phyloP scores from a whole-genome alignment of 2,113 vertebrate genomes.

The Actinemys pallida region DNA sequence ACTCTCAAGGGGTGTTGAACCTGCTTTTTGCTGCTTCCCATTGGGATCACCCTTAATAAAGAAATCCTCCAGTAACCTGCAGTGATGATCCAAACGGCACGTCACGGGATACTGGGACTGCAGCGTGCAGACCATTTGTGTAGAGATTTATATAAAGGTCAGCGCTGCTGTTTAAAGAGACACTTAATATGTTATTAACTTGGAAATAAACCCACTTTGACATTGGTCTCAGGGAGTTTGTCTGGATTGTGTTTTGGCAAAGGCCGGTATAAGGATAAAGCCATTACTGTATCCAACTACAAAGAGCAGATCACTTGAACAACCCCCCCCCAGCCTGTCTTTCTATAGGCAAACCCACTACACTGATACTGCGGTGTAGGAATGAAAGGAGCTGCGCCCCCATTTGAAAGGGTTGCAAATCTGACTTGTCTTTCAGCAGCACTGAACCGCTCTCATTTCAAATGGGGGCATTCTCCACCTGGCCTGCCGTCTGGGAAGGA shows the following conservation, averaged over 20 bases:
- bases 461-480: background rate
- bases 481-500: background rate
- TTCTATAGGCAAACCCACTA: background rate
- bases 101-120: background rate
- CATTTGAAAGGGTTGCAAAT: background rate
- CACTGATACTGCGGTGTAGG: background rate
- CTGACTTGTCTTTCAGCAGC: background rate
- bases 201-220: constrained; percentile 53
- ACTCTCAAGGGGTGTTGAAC: background rate
- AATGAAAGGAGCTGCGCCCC: background rate
- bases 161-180: background rate
- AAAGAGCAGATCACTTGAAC: background rate
- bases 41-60: background rate
- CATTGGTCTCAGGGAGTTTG: background rate
- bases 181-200: background rate
- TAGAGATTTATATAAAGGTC: background rate
- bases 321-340: background rate
- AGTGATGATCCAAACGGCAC: background rate
- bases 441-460: background rate
- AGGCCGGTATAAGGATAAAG: background rate
- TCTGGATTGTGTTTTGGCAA: constrained; percentile 37
- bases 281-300: background rate
- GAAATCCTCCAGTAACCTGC: background rate
- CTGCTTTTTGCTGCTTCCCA: background rate
- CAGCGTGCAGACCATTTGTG: background rate